Conservation (phyloP, 1,140 invertebrate species). For the Chelonus insularis region DNA sequence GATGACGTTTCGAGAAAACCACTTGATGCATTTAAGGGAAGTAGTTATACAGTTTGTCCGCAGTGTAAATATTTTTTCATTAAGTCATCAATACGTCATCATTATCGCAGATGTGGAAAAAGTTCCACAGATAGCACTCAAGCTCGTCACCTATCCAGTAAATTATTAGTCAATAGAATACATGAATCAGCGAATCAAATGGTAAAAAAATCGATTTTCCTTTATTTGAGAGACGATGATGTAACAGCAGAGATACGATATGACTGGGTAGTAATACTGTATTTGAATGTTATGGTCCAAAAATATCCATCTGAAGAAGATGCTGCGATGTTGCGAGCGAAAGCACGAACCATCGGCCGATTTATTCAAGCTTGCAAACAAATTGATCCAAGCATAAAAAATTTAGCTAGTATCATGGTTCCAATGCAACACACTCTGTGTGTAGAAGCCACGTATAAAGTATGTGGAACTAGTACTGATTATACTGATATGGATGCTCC, state of each 20-base stretch:
- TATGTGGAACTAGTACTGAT: neutral
- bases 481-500: neutral
- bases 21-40: too few relatives aligned
- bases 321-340: constrained; percentile 15
- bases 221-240: constrained; percentile 10
- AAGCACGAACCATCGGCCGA: constrained; percentile 19
- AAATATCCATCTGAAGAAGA: constrained; percentile 20
- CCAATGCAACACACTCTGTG: constrained; percentile 2
- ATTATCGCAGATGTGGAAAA: neutral
- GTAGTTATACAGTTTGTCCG: neutral
- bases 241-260: constrained; percentile 2
- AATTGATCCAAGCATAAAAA: constrained; percentile 9
- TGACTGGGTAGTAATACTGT: constrained; percentile 19
- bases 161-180: neutral
- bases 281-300: constrained; percentile 9
- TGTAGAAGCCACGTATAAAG: neutral
- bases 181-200: constrained; percentile 1
- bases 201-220: constrained; percentile 3
- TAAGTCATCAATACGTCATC: neutral
- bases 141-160: too few relatives aligned
- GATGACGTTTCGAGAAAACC: too few relatives aligned
- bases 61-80: neutral
- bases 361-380: constrained; percentile 13
- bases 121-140: neutral
- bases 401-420: constrained; percentile 7